Conservation (phyloP, 2,113 vertebrate genomes). For the Semnornis frantzii region DNA sequence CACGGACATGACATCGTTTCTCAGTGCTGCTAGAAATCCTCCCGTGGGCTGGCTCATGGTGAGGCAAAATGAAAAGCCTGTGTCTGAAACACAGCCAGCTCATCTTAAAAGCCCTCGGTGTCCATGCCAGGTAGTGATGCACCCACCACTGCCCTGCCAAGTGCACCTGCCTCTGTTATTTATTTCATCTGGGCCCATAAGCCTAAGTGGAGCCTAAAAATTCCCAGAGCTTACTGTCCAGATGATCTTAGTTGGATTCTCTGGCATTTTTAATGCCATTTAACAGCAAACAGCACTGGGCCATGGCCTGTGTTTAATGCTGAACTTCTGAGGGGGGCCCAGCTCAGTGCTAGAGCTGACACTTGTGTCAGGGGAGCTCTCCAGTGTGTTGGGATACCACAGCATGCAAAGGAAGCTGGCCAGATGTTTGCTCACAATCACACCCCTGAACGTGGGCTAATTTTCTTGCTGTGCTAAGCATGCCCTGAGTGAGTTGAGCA, state of each 20-base stretch:
- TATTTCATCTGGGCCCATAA: not conserved
- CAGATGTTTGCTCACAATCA: not conserved
- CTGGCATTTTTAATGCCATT: not conserved
- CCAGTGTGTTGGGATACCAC: not conserved
- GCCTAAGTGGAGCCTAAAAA: not conserved
- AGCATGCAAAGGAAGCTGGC: not conserved
- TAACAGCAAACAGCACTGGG: not conserved
- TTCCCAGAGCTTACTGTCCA: not conserved
- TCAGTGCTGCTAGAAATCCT: not conserved
- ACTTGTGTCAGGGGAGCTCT: not conserved
- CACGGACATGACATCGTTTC: fast-evolving
- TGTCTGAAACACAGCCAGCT: not conserved
- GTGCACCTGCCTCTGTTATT: not conserved
- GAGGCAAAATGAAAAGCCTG: not conserved
- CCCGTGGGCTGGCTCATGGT: not conserved
- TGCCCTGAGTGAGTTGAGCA: not conserved
- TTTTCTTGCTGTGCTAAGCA: not conserved
- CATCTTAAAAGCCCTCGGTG: not conserved
- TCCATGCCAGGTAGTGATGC: not conserved
- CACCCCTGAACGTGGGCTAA: not conserved
- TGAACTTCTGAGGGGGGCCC: not conserved
- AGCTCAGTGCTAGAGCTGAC: not conserved
- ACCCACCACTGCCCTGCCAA: fast-evolving
- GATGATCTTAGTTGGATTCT: not conserved
- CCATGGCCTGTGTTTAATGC: not conserved